Evolutionary conservation across 2,888 invertebrate species (phyloP).

Genomic region (Noctuana brunneofusca): DNA sequence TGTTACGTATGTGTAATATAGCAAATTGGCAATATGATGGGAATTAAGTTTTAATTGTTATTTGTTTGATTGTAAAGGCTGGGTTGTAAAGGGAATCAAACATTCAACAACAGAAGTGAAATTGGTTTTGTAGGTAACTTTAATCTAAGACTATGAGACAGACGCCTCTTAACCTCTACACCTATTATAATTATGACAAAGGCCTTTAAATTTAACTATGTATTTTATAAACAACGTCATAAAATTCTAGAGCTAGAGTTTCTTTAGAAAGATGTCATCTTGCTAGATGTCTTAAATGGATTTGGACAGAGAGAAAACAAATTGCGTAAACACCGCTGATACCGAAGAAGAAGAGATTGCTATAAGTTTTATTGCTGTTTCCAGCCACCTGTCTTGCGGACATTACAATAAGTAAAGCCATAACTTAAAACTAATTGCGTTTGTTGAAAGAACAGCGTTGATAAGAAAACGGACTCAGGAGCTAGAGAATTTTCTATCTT

Average conservation of each 20-base stretch:
- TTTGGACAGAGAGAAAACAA: slow-evolving; percentile 20
- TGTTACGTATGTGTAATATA: background rate
- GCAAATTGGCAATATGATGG: slow-evolving; percentile 21
- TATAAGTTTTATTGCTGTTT: slow-evolving; percentile 51
- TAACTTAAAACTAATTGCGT: slow-evolving; percentile 25
- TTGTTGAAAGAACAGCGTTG: slow-evolving; percentile 19
- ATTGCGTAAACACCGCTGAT: slow-evolving; percentile 55
- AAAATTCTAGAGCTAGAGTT: background rate
- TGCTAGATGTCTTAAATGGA: slow-evolving; percentile 2
- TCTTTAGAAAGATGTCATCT: background rate
- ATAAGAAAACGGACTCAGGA: slow-evolving; percentile 13
- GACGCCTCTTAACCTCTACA: too few species aligned
- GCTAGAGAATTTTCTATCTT: slow-evolving; percentile 1
- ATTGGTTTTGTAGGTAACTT: background rate
- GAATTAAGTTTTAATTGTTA: slow-evolving; percentile 19
- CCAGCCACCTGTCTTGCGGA: slow-evolving; percentile 37
- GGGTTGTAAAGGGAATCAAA: background rate
- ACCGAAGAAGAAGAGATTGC: slow-evolving; percentile 50
- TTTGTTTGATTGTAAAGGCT: background rate
- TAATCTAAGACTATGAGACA: too few species aligned
- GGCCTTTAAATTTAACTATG: background rate
- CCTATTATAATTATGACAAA: background rate
- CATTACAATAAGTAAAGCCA: slow-evolving; percentile 21
- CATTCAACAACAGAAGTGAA: background rate
- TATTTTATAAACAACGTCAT: background rate